phyloP scores from a whole-genome alignment of 2,888 invertebrate species.

The Acleris literana region DNA sequence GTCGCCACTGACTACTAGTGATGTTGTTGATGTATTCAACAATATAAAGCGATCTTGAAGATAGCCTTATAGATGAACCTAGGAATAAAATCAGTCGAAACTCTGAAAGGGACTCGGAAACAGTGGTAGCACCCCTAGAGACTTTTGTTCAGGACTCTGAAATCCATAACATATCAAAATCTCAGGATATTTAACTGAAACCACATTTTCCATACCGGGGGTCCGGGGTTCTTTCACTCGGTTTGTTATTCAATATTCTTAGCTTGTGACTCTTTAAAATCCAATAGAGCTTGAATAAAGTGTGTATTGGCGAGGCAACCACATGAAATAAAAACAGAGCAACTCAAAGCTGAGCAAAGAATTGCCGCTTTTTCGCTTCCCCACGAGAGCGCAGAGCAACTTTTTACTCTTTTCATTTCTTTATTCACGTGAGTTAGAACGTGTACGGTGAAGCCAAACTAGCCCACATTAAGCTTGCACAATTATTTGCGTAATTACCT shows the following conservation, averaged over 20 bases:
- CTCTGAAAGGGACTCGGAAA: no score
- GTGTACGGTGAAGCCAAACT: background rate
- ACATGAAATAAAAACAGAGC: background rate
- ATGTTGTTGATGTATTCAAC: no score
- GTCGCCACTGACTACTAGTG: no score
- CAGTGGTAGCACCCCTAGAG: no score
- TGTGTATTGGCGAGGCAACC: background rate
- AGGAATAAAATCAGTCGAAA: no score
- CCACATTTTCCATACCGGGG: no score
- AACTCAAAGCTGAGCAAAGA: slow-evolving; percentile 9
- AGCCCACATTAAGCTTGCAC: slow-evolving; percentile 1
- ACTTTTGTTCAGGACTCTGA: no score
- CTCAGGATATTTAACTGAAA: no score
- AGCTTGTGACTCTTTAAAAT: background rate
- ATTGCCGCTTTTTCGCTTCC: slow-evolving; percentile 10
- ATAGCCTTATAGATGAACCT: no score
- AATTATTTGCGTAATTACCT: slow-evolving; percentile 9
- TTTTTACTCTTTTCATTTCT: slow-evolving; percentile 14
- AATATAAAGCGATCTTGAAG: no score
- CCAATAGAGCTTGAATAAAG: background rate
- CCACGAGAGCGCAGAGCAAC: slow-evolving; percentile 7
- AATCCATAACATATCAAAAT: no score
- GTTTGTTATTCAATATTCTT: background rate
- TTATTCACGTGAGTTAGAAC: background rate
- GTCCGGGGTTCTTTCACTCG: no score